Percentiles rank a stretch among this genome's conserved stretches.
Evolutionary conservation across 2,113 vertebrate species (phyloP).

Genomic region (Kryptolebias marmoratus): DNA sequence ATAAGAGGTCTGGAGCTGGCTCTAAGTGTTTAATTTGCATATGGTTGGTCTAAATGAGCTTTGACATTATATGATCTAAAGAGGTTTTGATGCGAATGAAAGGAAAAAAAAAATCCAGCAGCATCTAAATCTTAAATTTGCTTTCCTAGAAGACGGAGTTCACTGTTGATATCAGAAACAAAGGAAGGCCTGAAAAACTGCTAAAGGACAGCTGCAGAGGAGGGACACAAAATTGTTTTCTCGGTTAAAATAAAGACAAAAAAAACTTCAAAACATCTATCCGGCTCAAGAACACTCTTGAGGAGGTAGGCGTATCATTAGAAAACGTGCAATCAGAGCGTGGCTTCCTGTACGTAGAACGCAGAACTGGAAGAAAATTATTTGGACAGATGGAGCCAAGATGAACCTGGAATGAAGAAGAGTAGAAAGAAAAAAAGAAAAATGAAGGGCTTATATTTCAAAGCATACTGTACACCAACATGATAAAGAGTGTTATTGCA

Average conservation of each 20-base stretch:
- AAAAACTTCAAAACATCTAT: neutral
- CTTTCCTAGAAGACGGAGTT: neutral
- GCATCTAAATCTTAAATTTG: neutral
- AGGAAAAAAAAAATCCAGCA: neutral
- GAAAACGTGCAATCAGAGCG: neutral
- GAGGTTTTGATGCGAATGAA: neutral
- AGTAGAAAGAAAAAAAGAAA: neutral
- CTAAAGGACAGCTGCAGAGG: neutral
- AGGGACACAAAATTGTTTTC: neutral
- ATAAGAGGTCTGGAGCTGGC: neutral
- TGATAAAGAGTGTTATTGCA: neutral
- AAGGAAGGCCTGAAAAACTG: neutral
- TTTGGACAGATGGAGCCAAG: slow-evolving; percentile 14
- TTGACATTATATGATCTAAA: neutral
- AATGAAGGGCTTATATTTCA: neutral
- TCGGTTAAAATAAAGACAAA: neutral
- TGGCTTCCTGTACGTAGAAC: neutral
- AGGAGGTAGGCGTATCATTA: neutral
- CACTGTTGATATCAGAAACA: neutral
- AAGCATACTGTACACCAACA: neutral
- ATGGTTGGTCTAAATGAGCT: no score
- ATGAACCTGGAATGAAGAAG: slow-evolving; percentile 3
- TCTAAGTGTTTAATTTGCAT: neutral
- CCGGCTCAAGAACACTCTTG: neutral
- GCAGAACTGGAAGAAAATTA: neutral